Conservation (phyloP, 2,797 vertebrate genomes). For the Spinus pinus region DNA sequence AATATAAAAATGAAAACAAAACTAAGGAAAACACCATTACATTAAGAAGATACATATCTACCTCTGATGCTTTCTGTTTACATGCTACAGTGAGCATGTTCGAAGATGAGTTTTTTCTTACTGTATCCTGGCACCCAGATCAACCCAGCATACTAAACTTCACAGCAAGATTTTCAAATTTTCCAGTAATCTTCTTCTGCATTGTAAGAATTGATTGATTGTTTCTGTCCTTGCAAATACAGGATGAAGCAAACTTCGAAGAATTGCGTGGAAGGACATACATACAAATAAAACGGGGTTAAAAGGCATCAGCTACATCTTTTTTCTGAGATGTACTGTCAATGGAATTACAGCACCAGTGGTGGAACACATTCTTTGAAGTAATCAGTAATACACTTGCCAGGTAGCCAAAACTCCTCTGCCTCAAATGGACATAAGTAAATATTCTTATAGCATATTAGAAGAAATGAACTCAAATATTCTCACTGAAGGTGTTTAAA, state of each 20-base stretch:
- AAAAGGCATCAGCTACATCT: neutral
- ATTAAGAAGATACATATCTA: neutral
- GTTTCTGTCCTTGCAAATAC: neutral
- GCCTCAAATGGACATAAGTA: neutral
- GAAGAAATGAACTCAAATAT: neutral
- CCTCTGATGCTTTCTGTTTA: neutral
- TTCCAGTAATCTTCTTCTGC: neutral
- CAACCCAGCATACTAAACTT: neutral
- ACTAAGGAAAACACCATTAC: slow-evolving; percentile 26
- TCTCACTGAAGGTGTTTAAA: neutral
- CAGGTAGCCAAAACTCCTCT: neutral
- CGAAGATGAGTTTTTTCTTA: neutral
- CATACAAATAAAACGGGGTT: neutral
- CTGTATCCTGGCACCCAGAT: neutral
- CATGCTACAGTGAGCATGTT: neutral
- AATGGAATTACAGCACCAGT: neutral
- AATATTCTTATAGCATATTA: neutral
- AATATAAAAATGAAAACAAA: slow-evolving; percentile 49
- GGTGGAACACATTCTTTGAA: neutral
- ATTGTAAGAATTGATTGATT: neutral
- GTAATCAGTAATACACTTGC: neutral
- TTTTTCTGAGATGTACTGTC: neutral
- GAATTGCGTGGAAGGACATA: neutral
- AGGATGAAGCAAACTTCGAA: neutral
- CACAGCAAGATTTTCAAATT: neutral